Evolutionary conservation across 2,113 vertebrate species (phyloP).

Genomic region (Percina caprodes): DNA sequence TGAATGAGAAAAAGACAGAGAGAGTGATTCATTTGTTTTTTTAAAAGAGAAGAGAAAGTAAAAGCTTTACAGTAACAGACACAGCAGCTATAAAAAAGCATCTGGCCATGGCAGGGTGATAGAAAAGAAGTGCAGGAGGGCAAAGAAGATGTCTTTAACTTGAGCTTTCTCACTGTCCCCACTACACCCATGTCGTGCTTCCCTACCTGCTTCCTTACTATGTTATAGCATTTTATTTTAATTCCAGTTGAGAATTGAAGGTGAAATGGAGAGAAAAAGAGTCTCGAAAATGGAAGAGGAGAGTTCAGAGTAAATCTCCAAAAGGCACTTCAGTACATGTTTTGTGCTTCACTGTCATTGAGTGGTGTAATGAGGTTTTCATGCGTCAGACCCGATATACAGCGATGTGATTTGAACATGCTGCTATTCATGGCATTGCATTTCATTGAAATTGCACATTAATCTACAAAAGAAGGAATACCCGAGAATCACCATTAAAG

Average conservation of each 20-base stretch:
- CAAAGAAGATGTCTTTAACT: conserved; percentile 71
- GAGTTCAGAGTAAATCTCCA: conserved; percentile 5
- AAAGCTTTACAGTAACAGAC: conserved; percentile 53
- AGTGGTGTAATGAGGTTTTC: conserved; percentile 34
- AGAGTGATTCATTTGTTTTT: conserved; percentile 50
- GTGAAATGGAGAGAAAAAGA: neutral
- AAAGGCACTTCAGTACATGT: conserved; percentile 6
- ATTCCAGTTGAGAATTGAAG: neutral
- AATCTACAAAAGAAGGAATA: conserved; percentile 58
- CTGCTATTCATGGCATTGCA: conserved; percentile 52
- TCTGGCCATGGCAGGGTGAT: conserved; percentile 45
- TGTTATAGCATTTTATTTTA: conserved; percentile 19
- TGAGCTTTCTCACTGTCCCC: conserved; percentile 69
- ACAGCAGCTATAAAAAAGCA: conserved; percentile 68
- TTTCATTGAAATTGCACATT: conserved; percentile 43
- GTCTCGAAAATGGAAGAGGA: conserved; percentile 1
- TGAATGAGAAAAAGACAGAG: conserved; percentile 28
- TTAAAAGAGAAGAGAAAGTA: conserved; percentile 38
- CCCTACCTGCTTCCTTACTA: conserved; percentile 9
- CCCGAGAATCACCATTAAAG: conserved; percentile 58
- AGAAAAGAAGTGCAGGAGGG: conserved; percentile 60
- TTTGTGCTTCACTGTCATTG: conserved; percentile 23
- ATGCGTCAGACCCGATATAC: neutral
- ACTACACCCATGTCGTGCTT: conserved; percentile 19
- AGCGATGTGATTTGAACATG: conserved; percentile 18